Conservation (phyloP, 2,888 invertebrate genomes). For the Scaptomyza tumidula region DNA sequence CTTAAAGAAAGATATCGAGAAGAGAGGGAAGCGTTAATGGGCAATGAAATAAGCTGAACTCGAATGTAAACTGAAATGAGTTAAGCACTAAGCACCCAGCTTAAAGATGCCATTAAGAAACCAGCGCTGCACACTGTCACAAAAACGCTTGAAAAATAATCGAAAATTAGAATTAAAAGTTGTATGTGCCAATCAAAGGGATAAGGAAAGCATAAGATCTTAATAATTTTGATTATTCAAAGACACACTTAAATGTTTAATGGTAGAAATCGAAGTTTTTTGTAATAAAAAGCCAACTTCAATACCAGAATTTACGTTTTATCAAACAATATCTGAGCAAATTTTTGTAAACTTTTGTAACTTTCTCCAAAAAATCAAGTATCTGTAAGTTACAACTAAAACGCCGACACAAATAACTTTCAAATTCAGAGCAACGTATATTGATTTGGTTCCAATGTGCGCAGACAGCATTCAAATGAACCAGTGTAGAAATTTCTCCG, state of each 20-base stretch:
- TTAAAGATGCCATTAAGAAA: slow-evolving; percentile 18
- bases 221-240: too few species aligned
- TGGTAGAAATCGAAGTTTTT: too few species aligned
- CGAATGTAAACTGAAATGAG: slow-evolving; percentile 26
- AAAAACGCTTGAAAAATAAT: neutral
- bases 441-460: slow-evolving; percentile 48
- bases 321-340: too few species aligned
- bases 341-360: too few species aligned
- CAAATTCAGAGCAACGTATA: neutral
- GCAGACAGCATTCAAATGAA: slow-evolving; percentile 36
- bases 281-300: too few species aligned
- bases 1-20: neutral
- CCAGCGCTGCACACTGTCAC: slow-evolving; percentile 47
- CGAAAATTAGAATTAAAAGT: neutral
- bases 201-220: too few species aligned
- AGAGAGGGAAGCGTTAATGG: slow-evolving; percentile 49
- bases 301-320: too few species aligned
- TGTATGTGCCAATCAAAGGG: too few species aligned
- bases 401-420: too few species aligned
- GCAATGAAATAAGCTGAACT: slow-evolving; percentile 32
- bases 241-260: too few species aligned
- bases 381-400: too few species aligned
- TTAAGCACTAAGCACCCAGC: slow-evolving; percentile 43
- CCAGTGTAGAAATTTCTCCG: slow-evolving; percentile 32
- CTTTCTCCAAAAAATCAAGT: too few species aligned